Evolutionary conservation across 2,797 vertebrate species (phyloP).

Genomic region (Danio kyathit): DNA sequence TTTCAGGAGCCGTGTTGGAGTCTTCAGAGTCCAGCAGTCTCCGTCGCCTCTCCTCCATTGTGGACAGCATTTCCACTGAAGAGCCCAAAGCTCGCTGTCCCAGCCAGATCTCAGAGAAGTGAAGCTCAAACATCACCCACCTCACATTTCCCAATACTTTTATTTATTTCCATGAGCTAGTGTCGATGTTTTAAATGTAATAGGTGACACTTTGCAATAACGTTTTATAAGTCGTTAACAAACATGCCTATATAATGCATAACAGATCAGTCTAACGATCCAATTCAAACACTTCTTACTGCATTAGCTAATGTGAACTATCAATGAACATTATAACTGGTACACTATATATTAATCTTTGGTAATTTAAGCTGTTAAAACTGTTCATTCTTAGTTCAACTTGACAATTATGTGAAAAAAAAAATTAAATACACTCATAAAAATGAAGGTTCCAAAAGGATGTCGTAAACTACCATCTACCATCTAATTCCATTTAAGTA

Average conservation of each 20-base stretch:
- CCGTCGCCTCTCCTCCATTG: constrained; percentile 93
- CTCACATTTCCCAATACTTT: constrained; percentile 58
- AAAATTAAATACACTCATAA: not conserved
- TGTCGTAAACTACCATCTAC: too few relatives aligned
- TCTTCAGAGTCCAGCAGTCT: constrained; percentile 91
- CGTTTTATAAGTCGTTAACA: not conserved
- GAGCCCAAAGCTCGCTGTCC: constrained; percentile 79
- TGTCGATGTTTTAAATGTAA: constrained; percentile 6
- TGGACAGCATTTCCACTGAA: constrained; percentile 93
- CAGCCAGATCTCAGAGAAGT: constrained; percentile 74
- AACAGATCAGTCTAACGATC: not conserved
- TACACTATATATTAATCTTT: too few relatives aligned
- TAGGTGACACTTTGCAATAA: constrained; percentile 4
- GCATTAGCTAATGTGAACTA: too few relatives aligned
- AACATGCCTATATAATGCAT: not conserved
- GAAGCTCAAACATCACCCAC: constrained; percentile 54
- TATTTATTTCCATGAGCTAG: constrained; percentile 50
- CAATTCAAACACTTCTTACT: too few relatives aligned
- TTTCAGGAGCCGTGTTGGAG: constrained; percentile 76
- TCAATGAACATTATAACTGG: too few relatives aligned
- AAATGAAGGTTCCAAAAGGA: too few relatives aligned
- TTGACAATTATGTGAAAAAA: not conserved
- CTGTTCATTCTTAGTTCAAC: not conserved
- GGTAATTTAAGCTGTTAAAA: too few relatives aligned
- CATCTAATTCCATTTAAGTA: too few relatives aligned